Percentiles rank a stretch among this genome's conserved stretches.
Evolutionary conservation across 2,113 vertebrate species (phyloP).

Genomic region (Cheirogaleus medius): DNA sequence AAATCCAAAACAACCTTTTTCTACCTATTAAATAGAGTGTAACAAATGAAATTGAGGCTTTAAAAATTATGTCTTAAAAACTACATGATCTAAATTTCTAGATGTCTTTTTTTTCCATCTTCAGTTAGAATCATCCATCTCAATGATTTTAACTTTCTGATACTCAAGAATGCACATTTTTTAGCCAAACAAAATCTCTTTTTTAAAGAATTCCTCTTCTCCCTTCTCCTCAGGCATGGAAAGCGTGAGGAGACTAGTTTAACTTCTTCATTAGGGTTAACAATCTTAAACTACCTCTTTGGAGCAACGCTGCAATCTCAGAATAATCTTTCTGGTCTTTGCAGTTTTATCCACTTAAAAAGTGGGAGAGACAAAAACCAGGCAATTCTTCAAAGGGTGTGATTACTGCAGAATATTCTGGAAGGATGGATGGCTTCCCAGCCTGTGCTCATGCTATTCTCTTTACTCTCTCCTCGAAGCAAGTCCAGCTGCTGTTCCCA

Average conservation of each 20-base stretch:
- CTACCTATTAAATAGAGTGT: not conserved
- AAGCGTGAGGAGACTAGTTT: not conserved
- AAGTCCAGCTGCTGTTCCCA: not conserved
- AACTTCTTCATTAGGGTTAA: not conserved
- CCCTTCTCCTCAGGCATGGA: not conserved
- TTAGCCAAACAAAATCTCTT: not conserved
- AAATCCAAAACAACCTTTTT: slow-evolving; percentile 9
- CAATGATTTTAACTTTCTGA: not conserved
- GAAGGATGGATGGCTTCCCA: not conserved
- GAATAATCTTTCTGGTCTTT: not conserved
- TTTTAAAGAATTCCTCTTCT: not conserved
- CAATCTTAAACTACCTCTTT: not conserved
- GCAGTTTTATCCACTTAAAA: not conserved
- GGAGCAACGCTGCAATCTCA: not conserved
- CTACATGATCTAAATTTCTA: not conserved
- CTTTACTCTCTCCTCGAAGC: not conserved
- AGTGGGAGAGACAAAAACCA: not conserved
- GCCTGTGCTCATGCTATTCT: not conserved
- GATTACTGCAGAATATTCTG: not conserved
- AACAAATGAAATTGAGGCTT: not conserved
- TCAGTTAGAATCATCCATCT: not conserved
- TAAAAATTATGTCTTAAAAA: not conserved
- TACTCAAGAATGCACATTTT: not conserved
- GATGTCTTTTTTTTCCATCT: not conserved
- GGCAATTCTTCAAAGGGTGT: not conserved